Base-by-base conservation (phyloP, 2,113 vertebrate species). In the Zeus faber region DNA sequence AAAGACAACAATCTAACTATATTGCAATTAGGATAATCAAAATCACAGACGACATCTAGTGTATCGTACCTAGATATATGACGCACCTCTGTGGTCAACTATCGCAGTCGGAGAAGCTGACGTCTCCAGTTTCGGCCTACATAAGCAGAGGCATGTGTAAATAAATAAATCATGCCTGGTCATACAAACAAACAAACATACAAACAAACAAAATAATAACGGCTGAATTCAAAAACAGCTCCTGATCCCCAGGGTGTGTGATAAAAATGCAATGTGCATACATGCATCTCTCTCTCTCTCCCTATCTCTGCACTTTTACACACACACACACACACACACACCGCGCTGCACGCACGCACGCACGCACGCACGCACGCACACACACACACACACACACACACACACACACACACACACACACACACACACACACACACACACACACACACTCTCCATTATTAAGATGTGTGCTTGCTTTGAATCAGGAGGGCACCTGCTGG, bases 161-260 rank as follows among this genome's bases (percentile, higher is more conserved):
- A 74, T 62, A 70, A 69, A 74, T 64, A 74, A 73, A 69, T 25
- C 8, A 55, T 23, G 31, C 26, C 66, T 11, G 22, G 37, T n/a
- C n/a, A n/a, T n/a, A n/a, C n/a, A n/a, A n/a, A n/a, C n/a, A n/a
- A n/a, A n/a, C n/a, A n/a, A n/a, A n/a, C n/a, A n/a, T n/a, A n/a
- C n/a, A n/a, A n/a, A n/a, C n/a, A 27, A 18, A 59, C 58, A 45
- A 63, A 67, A 61, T 51, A 58, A 68, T 54, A 58, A 64, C 40
- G 67, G 49, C 31, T 24, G 44, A 58, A 62, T 54, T 49, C 65
- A 79, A 74, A 77, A 59, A 58, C 46, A 62, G 58, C 22, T 39
- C 59, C 37, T 35, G 20, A 50, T 64, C 63, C 56, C 23, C 51
- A 7, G 63, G 64, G 50, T 63, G 50, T 43, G 9, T n/a, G 59